Base-by-base conservation (phyloP, 2,888 invertebrate species). In the Cyrtodaria siliqua region DNA sequence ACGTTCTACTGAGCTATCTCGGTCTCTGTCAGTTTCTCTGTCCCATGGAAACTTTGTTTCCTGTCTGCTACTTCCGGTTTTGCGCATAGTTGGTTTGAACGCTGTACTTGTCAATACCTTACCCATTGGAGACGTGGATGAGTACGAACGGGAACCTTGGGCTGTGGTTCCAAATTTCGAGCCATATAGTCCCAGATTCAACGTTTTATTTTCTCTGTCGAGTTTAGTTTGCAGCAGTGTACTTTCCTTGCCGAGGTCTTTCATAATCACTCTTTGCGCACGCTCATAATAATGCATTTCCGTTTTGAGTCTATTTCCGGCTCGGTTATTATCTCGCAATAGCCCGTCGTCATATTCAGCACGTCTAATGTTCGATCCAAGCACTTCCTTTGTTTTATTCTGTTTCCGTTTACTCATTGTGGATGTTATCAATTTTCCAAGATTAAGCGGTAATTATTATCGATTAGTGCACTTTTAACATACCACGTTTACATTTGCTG, bases 291-390 rank as follows among this genome's bases (percentile, higher is more conserved):
- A 74, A 16, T 80, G 80, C 75, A 87, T 81, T 47, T 87, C 85
- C 38, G 71, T 62, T n/a, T 63, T 66, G 2, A 87, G 81, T 55
- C 87, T 71, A 62, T 88, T 88, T 47, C 83, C 86, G 8, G 83
- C 70, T 0, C 88, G 73, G 6, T 78, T 75, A 57, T 87, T 86
- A 55, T 84, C 80, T n/a, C 88, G 83, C 23, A 88, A 49, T 16
- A 87, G 82, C 12, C 77, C 78, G 61, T 89, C 89, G 50, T 87
- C 85, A 56, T 84, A 87, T 73, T 89, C 89, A n/a, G 89, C 87
- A 18, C 88, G 68, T n/a, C 71, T 75, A 26, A 83, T 69, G 14
- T 69, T 53, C 24, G 66, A 40, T 9, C 77, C 86, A 40, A 74
- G 72, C n/a, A 55, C 33, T 3, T 75, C 62, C n/a, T 80, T 80